Base-by-base conservation (phyloP, 2,888 invertebrate species). In the Myopa tessellatipennis region DNA sequence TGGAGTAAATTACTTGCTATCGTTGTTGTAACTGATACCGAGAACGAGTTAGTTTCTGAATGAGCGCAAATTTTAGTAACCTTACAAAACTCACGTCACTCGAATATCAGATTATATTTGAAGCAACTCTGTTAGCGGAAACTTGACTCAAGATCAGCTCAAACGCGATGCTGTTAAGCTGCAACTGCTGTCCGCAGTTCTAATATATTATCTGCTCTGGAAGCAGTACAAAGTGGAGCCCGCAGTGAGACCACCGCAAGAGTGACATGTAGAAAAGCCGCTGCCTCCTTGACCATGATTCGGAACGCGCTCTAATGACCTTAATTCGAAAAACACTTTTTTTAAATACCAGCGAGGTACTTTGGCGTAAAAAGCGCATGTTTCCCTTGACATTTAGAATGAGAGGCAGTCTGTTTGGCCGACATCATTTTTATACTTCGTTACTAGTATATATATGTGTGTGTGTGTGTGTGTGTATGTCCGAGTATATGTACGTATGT, bases 201-300 rank as follows among this genome's bases (percentile, higher is more conserved):
- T 6, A 14, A n/a, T 3, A 6, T 10, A 10, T 58, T 58, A 1
- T 14, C 6, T 58, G 61, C 61, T 61, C 34, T 18, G 26, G 4
- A 61, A 26, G 61, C 34, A 26, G 18, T n/a, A 16, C 14, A 58
- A 58, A 58, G 16, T 58, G 38, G 40, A 67, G 18, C 16, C 40
- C 10, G 7, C 36, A 38, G 38, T 5, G n/a, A 45, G 2, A 40
- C 38, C 38, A 67, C n/a, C 36, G 67, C 38, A 67, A 67, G 36
- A 67, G 40, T n/a, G 36, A 67, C 58, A 5, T 26, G 18, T 16
- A 4, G 5, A n/a, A 5, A n/a, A n/a, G 61, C 8, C 12, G 69
- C 69, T 18, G 50, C 69, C 50, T 69, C 69, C 69, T 69, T 69
- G 69, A 69, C 69, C 69, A 69, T 69, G 69, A 50, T 69, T 14